Evolutionary conservation across 2,797 vertebrate species (phyloP), one percentile per base, ranked within the genome.

Genomic region (Amphiprion clarkii): DNA sequence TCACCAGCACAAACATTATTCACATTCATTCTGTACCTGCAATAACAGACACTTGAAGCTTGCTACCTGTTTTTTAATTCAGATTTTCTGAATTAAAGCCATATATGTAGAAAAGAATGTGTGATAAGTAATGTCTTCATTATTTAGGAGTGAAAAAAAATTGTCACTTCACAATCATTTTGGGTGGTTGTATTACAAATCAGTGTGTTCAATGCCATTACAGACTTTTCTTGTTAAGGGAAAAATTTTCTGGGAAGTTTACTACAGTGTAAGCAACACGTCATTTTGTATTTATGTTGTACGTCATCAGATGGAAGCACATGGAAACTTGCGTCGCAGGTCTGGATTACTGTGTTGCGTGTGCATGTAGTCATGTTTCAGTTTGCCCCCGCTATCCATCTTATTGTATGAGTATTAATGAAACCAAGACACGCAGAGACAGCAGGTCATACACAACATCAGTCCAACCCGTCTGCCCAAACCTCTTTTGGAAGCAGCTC

Each of bases 271-370:
- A 81, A 83, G 85, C 78, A 83, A 73, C 81, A 86, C 76, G 79
- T 77, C 40, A 42, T 88, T 87, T 80, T 0, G 3, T 88, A 77
- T 89, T 89, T 84, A 84, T 71, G 62, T 14, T 49, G 78, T 39
- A 44, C 81, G 74, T 90, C 84, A 78, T 84, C 82, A 74, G 52
- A 78, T 31, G 36, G 83, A 63, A 68, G 44, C 72, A 78, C 73
- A 80, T 87, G 79, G 62, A 90, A 84, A 81, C 61, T 66, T 72
- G 31, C 11, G n/a, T 78, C 44, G 67, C 16, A 42, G 40, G 23
- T 71, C 71, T 77, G 65, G 53, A 82, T 78, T 58, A 63, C 58
- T 46, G 17, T 65, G 53, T 77, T 72, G 65, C 54, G 1, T 82
- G 65, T 53, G 48, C 55, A 23, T 40, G 63, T 56, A 63, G 57